Percentiles rank a stretch among this genome's conserved stretches.
Evolutionary conservation across 2,113 vertebrate genomes (phyloP).

Genomic region (Axis porcinus): DNA sequence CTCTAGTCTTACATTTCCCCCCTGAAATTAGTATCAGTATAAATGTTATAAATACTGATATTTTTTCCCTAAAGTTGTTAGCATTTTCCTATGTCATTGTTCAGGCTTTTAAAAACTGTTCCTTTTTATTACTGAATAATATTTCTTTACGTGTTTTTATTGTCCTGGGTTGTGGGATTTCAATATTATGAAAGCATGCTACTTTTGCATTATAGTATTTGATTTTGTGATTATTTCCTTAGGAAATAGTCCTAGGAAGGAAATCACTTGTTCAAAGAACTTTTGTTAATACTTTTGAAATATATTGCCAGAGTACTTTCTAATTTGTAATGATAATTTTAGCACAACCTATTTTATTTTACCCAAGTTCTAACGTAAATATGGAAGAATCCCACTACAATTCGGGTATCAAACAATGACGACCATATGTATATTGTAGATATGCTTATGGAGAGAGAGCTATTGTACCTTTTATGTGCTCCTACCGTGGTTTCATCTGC

Average conservation of each 20-base stretch:
- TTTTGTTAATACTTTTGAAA: constrained; percentile 11
- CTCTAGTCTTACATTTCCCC: neutral
- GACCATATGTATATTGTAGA: neutral
- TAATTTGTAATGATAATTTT: neutral
- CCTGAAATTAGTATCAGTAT: neutral
- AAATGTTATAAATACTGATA: neutral
- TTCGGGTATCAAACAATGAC: neutral
- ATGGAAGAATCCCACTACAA: neutral
- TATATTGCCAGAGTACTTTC: neutral
- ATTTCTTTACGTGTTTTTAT: neutral
- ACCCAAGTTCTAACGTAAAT: neutral
- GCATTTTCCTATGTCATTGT: neutral
- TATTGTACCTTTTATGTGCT: neutral
- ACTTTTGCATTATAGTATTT: neutral
- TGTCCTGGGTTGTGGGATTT: neutral
- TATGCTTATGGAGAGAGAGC: neutral
- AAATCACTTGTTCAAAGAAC: constrained; percentile 4
- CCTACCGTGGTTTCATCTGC: neutral
- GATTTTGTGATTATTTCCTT: constrained; percentile 29
- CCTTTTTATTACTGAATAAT: neutral
- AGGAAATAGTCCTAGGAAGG: constrained; percentile 3
- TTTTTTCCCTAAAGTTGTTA: neutral
- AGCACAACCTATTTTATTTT: neutral
- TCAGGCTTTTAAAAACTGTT: neutral
- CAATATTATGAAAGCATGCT: neutral